These are phyloP conservation scores for Aplocera efformata DNA, from an alignment of 2,888 invertebrate genomes.

Conservation along the genomic window DNA sequence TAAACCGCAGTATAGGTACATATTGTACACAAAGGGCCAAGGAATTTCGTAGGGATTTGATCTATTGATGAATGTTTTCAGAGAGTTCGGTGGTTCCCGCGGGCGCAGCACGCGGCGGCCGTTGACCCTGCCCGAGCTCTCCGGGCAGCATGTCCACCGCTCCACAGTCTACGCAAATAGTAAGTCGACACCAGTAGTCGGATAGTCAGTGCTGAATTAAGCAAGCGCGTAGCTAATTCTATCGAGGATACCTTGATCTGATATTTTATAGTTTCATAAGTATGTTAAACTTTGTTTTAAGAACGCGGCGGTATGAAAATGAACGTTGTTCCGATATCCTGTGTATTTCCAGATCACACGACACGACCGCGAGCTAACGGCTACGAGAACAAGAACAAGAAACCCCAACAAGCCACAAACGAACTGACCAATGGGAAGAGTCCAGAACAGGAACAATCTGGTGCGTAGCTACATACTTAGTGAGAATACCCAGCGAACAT, in stretches of 20 bases:
- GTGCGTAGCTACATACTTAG: constrained; percentile 33
- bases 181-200: constrained; percentile 45
- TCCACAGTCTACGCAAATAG: constrained; percentile 68
- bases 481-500: too few relatives aligned
- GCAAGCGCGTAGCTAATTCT: too few relatives aligned
- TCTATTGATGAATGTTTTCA: constrained; percentile 31
- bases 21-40: too few relatives aligned
- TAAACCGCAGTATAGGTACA: too few relatives aligned
- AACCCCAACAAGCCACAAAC: constrained; percentile 45
- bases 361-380: constrained; percentile 59
- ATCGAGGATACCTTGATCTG: too few relatives aligned
- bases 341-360: constrained; percentile 48
- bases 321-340: too few relatives aligned
- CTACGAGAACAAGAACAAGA: constrained; percentile 60
- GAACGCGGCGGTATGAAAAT: too few relatives aligned
- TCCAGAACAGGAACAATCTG: constrained; percentile 56
- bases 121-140: constrained; percentile 63
- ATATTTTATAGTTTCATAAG: too few relatives aligned
- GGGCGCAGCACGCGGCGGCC: constrained; percentile 56
- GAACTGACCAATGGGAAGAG: constrained; percentile 43
- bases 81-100: constrained; percentile 51
- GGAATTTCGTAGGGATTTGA: too few relatives aligned
- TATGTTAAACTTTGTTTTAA: too few relatives aligned
- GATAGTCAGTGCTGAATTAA: too few relatives aligned
- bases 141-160: constrained; percentile 58